Evolutionary conservation across 2,888 invertebrate species (phyloP).

Genomic region (Caenorhabditis imperialis): DNA sequence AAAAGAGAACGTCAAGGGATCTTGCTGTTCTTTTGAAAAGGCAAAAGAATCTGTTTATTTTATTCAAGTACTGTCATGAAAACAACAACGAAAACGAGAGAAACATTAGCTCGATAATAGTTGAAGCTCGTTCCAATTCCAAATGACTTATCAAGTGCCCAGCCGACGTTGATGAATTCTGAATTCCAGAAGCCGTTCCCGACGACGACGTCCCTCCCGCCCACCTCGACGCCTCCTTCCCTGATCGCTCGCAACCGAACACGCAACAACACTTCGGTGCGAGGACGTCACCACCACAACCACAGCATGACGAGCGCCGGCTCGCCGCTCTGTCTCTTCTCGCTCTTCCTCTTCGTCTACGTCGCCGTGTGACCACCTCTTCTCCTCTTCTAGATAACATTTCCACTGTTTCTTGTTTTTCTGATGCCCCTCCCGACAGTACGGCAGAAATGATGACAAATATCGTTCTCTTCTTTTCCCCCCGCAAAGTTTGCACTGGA

Average conservation of each 20-base stretch:
- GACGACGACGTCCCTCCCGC: constrained; percentile 11
- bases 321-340: background rate
- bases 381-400: background rate
- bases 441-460: constrained; percentile 22
- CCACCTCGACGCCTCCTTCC: constrained; percentile 37
- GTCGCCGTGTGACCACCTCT: constrained; percentile 15
- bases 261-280: constrained; percentile 9
- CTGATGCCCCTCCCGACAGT: constrained; percentile 5
- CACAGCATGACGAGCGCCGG: constrained; percentile 30
- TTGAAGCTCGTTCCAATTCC: too few relatives aligned
- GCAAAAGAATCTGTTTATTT: too few relatives aligned
- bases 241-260: constrained; percentile 43
- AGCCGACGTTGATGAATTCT: too few relatives aligned
- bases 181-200: constrained; percentile 27
- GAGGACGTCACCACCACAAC: constrained; percentile 45
- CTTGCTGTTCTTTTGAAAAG: too few relatives aligned
- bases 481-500: background rate
- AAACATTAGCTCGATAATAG: too few relatives aligned
- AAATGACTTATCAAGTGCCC: too few relatives aligned
- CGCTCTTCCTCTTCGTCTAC: background rate
- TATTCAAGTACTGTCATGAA: too few relatives aligned
- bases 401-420: constrained; percentile 1
- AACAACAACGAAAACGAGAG: too few relatives aligned
- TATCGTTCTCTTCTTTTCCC: constrained; percentile 15
- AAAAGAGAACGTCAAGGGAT: too few relatives aligned